Conservation (phyloP, 2,888 invertebrate species). For the Plagodis pulveraria region DNA sequence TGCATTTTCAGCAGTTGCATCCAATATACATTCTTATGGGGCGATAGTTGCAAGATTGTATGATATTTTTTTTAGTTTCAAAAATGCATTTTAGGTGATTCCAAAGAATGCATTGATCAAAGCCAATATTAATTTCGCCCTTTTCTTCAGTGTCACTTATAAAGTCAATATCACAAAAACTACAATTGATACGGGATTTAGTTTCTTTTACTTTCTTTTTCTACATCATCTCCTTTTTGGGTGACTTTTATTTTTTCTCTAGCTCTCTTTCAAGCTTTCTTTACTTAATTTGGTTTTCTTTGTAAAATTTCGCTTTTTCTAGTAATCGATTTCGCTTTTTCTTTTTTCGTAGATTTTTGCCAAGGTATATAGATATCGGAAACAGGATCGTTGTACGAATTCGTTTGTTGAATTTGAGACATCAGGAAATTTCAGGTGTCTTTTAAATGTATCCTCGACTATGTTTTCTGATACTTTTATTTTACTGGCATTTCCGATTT, state of each 20-base stretch:
- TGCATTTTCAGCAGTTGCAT: constrained; percentile 10
- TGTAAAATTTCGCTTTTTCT: constrained; percentile 20
- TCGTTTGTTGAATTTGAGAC: constrained; percentile 2
- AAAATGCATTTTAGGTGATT: constrained; percentile 39
- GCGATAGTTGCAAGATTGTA: constrained; percentile 9
- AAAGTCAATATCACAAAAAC: constrained; percentile 36
- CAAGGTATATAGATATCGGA: too few species aligned
- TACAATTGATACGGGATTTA: constrained; percentile 33
- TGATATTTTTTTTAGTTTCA: constrained; percentile 21
- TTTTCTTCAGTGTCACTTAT: constrained; percentile 43
- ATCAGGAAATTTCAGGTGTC: constrained; percentile 40
- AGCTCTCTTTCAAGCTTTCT: constrained; percentile 9
- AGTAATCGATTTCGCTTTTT: constrained; percentile 12
- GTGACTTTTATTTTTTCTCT: constrained; percentile 5
- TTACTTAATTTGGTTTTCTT: constrained; percentile 21
- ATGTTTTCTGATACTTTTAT: constrained; percentile 24
- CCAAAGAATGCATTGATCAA: constrained; percentile 4
- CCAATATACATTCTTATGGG: constrained; percentile 6
- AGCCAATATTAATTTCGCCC: constrained; percentile 39
- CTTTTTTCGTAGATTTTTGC: too few species aligned
- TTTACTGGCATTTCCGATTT: background rate
- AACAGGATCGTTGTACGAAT: too few species aligned
- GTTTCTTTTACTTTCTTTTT: constrained; percentile 19
- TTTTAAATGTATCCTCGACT: constrained; percentile 38
- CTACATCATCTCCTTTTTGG: constrained; percentile 20